Percentiles rank a stretch among this genome's conserved stretches.
These are phyloP conservation scores for Protomyctophum bolini DNA, from an alignment of 2,113 vertebrate genomes.

Conservation along the genomic window DNA sequence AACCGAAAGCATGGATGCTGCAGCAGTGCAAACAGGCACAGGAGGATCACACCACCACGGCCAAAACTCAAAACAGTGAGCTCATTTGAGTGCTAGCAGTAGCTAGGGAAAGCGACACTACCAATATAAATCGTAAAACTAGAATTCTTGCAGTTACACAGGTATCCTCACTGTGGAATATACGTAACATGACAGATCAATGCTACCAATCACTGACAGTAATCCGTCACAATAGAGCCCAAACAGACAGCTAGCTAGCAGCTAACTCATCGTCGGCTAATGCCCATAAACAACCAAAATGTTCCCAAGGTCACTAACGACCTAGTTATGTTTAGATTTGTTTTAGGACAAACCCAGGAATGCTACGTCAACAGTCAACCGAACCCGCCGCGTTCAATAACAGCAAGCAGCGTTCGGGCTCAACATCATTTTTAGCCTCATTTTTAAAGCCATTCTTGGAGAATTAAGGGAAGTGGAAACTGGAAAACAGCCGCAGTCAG, in stretches of 20 bases:
- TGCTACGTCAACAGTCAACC: background rate
- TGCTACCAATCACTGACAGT: constrained; percentile 21
- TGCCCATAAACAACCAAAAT: constrained; percentile 65
- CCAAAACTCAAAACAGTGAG: too few species aligned
- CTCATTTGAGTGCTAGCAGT: too few species aligned
- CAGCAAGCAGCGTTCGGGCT: too few species aligned
- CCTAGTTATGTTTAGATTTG: background rate
- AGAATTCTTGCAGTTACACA: background rate
- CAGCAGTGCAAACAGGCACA: background rate
- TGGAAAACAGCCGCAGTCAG: constrained; percentile 50
- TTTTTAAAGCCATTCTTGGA: background rate
- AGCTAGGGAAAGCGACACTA: too few species aligned
- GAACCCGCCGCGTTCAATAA: background rate
- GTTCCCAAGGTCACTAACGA: constrained; percentile 69
- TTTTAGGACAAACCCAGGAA: fast-evolving
- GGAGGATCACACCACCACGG: too few species aligned
- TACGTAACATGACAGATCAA: constrained; percentile 33
- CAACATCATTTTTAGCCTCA: too few species aligned
- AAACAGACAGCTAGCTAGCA: background rate
- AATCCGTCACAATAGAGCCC: background rate
- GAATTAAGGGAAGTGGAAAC: constrained; percentile 41
- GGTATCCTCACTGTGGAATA: constrained; percentile 24
- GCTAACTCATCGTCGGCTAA: constrained; percentile 56
- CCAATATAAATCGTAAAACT: too few species aligned
- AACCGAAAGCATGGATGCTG: background rate